Conservation (phyloP, 2,888 invertebrate species). For the Polymixis flavicincta region DNA sequence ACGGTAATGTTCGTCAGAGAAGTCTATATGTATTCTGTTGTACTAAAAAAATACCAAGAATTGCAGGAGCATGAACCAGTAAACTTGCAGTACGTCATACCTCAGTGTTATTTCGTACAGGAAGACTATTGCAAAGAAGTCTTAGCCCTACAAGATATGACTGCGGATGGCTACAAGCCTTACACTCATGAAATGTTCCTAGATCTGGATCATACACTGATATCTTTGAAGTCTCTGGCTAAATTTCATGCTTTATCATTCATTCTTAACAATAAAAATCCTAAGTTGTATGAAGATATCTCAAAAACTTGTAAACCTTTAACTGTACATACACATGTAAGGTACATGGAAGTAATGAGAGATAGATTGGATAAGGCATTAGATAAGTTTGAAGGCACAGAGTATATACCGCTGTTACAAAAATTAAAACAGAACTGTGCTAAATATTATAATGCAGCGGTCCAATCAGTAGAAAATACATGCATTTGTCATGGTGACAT, state of each 20-base stretch:
- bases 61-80: constrained; percentile 68
- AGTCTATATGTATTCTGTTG: constrained; percentile 80
- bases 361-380: constrained; percentile 83
- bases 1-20: constrained; percentile 82
- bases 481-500: constrained; percentile 87
- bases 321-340: constrained; percentile 74
- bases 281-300: constrained; percentile 72
- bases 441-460: constrained; percentile 70
- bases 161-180: constrained; percentile 75
- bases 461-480: constrained; percentile 68
- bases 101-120: constrained; percentile 78
- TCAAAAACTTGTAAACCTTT: constrained; percentile 78
- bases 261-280: constrained; percentile 73
- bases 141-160: constrained; percentile 83
- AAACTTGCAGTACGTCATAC: constrained; percentile 70
- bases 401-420: constrained; percentile 74
- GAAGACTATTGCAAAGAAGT: constrained; percentile 81
- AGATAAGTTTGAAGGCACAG: constrained; percentile 73
- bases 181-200: constrained; percentile 75
- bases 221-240: constrained; percentile 79
- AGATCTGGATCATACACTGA: constrained; percentile 77
- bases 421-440: constrained; percentile 74
- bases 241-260: constrained; percentile 84
- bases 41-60: constrained; percentile 75
- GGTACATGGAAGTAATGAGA: constrained; percentile 80